phyloP scores from a whole-genome alignment of 2,113 vertebrate species.

The Dendrocopos noguchii region DNA sequence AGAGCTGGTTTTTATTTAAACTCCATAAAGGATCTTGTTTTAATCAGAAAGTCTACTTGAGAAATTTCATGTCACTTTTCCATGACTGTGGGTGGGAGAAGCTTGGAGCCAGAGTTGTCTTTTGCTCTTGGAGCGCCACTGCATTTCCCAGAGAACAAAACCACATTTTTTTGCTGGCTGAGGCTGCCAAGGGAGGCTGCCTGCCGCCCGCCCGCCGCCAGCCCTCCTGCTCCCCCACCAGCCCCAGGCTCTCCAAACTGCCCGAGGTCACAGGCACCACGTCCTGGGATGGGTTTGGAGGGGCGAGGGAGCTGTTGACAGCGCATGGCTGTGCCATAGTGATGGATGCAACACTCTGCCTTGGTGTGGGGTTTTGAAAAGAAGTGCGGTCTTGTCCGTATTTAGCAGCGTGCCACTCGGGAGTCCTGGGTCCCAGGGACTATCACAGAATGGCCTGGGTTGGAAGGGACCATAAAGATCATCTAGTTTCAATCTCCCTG shows the following conservation, averaged over 20 bases:
- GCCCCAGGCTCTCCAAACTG: neutral
- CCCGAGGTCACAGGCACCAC: neutral
- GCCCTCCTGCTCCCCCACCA: neutral
- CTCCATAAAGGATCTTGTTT: slow-evolving; percentile 71
- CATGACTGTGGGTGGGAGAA: slow-evolving; percentile 76
- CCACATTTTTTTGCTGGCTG: slow-evolving; percentile 40
- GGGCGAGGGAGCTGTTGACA: neutral
- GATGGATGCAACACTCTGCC: rapidly evolving
- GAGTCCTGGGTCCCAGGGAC: neutral
- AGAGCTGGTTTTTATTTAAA: slow-evolving; percentile 71
- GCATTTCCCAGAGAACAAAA: slow-evolving; percentile 65
- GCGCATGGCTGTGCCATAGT: rapidly evolving
- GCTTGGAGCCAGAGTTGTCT: slow-evolving; percentile 76
- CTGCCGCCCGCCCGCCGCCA: neutral
- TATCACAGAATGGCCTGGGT: too few species aligned
- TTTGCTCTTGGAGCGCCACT: slow-evolving; percentile 65
- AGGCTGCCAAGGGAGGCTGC: slow-evolving; percentile 34
- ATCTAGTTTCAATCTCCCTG: too few species aligned
- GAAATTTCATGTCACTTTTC: slow-evolving; percentile 79
- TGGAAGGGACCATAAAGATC: too few species aligned
- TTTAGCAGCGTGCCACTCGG: rapidly evolving
- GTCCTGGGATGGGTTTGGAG: neutral
- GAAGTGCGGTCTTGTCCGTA: rapidly evolving
- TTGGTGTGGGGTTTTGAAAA: neutral
- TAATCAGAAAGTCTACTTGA: slow-evolving; percentile 77